Evolutionary conservation across 2,888 invertebrate species (phyloP), one percentile per base, ranked within the genome.

Genomic region (Lapara coniferarum): DNA sequence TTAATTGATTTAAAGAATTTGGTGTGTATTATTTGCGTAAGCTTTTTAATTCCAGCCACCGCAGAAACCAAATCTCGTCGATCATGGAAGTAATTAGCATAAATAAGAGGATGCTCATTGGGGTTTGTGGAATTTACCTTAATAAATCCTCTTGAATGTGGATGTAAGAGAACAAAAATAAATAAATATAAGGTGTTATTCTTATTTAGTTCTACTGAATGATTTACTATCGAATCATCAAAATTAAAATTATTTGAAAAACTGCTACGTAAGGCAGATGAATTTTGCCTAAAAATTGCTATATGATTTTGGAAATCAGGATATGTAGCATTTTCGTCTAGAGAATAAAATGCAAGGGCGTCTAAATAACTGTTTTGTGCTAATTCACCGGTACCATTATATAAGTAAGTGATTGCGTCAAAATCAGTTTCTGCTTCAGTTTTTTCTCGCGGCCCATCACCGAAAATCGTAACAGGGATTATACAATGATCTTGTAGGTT

Each of bases 31-130:
- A 90, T 77, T 75, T 81, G 80, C 0, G 84, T 82, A 0, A 90
- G 56, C 44, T 81, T 83, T 72, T 75, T 78, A 37, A 90, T 83
- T 25, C 89, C 91, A 14, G 76, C 75, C 2, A 77, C 83, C 44
- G 81, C 72, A 14, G 75, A 73, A 49, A 92, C 80, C 0, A 95
- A 75, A 79, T 96, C 96, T 69, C 91, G 85, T 0, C 86, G 80
- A 16, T 95, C 92, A 0, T 88, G 82, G 44, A 97, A 92, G 82
- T 96, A 96, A 77, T 96, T 96, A 1, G 96, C 90, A 76, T 95
- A 89, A 63, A 97, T 95, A 37, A 92, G 77, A 0, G 96, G 96
- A 68, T 94, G 87, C 7, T 95, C 95, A 44, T 87, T 82, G 0
- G 96, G 95, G 81, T 96, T 84, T 0, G 83, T 85, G 0, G 95